Evolutionary conservation across 2,113 vertebrate genomes (phyloP), one percentile per base, ranked within the genome.

Genomic region (Dasyornis broadbenti): DNA sequence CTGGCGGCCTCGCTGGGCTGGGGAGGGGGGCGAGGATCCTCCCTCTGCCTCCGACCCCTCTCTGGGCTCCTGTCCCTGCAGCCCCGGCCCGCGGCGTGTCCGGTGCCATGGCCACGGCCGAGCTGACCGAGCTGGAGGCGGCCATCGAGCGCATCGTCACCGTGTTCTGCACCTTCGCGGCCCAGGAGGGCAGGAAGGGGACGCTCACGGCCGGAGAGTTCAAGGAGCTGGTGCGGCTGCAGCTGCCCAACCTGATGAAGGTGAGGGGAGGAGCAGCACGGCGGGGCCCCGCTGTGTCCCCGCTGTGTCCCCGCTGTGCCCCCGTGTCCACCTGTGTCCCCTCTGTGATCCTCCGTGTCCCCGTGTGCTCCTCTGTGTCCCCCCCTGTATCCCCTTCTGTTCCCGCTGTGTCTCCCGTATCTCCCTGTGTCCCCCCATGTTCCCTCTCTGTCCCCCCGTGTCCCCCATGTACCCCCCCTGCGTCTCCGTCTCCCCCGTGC

Each of bases 181-280:
- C 42, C 30, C 92, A 27, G 21, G 97, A 97, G 70, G 97, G 97
- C 86, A 93, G 37, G 72, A 97, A 94, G 73, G 96, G 95, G 9
- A 97, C 96, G 2, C 96, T 98, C 86, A 98, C 60, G 1, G 3
- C 80, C 14, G 8, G 11, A 0, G 97, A 97, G 70, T 98, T 98
- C 92, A 96, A 94, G 92, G 97, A 97, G 24, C 77, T 98, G 71
- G 97, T 85, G 78, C 82, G 88, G 19, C 88, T 95, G 68, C 97
- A 98, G 86, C 53, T 98, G 50, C 98, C 98, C 60, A 96, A 97
- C 44, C 72, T 98, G 49, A 97, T 98, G 95, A 98, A 98, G 98
- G 98, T 98, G 87, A 93, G 65, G 8, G 0, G 5, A 11, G 45
- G 9, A 6, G 37, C 13, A 1, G 23, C 3, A 0, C 0, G 7